phyloP scores from a whole-genome alignment of 2,888 invertebrate species.

The Myopa tessellatipennis region DNA sequence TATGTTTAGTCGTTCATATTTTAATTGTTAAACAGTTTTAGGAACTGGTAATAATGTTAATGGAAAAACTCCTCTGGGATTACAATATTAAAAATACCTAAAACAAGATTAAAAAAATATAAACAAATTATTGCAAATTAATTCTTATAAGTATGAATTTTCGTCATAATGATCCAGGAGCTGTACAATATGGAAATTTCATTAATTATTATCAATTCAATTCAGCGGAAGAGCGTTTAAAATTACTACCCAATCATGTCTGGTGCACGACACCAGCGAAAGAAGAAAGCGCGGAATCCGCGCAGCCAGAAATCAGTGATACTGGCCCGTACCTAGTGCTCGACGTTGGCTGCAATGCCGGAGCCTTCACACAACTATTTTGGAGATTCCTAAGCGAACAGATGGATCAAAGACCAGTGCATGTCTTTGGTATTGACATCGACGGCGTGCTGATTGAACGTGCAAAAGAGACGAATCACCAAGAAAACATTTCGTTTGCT shows the following conservation, averaged over 20 bases:
- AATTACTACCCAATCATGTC: conserved; percentile 72
- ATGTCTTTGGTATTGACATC: conserved; percentile 78
- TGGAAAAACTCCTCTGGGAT: too few species aligned
- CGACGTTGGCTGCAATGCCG: conserved; percentile 77
- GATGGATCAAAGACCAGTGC: conserved; percentile 46
- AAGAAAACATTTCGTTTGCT: conserved; percentile 70
- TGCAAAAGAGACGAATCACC: conserved; percentile 71
- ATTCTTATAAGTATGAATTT: conserved; percentile 54
- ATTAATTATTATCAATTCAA: conserved; percentile 89
- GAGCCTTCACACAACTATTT: conserved; percentile 74
- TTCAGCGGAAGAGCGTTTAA: conserved; percentile 76
- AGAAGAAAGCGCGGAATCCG: not conserved
- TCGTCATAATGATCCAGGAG: conserved; percentile 76
- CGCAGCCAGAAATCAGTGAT: not conserved
- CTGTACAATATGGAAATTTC: conserved; percentile 84
- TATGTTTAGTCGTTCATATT: too few species aligned
- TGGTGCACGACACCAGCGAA: conserved; percentile 60
- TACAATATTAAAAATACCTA: too few species aligned
- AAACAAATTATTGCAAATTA: not conserved
- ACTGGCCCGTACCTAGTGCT: conserved; percentile 70
- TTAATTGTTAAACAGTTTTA: too few species aligned
- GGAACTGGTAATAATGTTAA: too few species aligned
- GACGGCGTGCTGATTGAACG: conserved; percentile 78
- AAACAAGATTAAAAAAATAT: not conserved
- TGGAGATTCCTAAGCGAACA: conserved; percentile 49